These are phyloP conservation scores for Mola mola DNA, from an alignment of 2,113 vertebrate species.

Conservation along the genomic window DNA sequence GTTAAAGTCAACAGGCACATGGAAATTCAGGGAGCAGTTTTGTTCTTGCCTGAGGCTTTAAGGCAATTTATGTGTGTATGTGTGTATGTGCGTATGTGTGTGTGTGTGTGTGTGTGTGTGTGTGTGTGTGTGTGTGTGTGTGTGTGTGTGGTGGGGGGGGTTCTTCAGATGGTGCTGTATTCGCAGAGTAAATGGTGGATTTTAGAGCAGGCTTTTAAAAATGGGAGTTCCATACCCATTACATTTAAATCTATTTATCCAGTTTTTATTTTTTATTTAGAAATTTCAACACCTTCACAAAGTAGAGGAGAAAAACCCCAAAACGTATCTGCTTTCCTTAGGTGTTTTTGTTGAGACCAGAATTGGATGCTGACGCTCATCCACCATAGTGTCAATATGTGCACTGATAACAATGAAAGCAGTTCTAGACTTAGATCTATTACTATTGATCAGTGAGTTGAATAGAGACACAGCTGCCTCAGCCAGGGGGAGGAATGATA, in stretches of 20 bases:
- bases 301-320: neutral
- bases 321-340: conserved; percentile 4
- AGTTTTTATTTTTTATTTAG: conserved; percentile 5
- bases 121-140: neutral
- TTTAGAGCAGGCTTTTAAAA: conserved; percentile 24
- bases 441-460: conserved; percentile 62
- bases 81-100: neutral
- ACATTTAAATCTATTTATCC: conserved; percentile 10
- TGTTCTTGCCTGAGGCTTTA: conserved; percentile 43
- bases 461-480: conserved; percentile 51
- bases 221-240: conserved; percentile 1
- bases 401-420: conserved; percentile 62
- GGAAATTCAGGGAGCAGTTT: conserved; percentile 51
- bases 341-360: conserved; percentile 40
- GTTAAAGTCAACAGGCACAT: conserved; percentile 49
- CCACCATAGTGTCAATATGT: conserved; percentile 59
- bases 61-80: conserved; percentile 11
- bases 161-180: conserved; percentile 22
- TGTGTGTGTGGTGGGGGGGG: neutral
- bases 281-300: neutral
- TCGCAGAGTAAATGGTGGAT: neutral
- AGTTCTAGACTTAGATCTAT: conserved; percentile 54
- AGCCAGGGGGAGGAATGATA: conserved; percentile 1
- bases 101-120: conserved; percentile 5
- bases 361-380: conserved; percentile 50